Percentiles rank a stretch among this genome's conserved stretches.
Conservation (phyloP, 2,888 invertebrate species). For the Nemoura dubitans region DNA sequence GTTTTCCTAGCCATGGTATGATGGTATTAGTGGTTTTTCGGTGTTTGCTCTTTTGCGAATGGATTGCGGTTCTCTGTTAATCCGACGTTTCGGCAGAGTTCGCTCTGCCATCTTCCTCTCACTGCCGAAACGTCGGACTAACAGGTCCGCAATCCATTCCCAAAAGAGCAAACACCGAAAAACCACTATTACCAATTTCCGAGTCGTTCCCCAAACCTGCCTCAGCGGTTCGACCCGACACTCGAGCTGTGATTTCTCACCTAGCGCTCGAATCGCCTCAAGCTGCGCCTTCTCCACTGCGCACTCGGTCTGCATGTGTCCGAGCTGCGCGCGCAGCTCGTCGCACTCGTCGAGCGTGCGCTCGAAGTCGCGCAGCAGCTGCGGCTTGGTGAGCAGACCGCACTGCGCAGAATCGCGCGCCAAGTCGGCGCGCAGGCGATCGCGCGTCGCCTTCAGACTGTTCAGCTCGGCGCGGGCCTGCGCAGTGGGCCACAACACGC, state of each 20-base stretch:
- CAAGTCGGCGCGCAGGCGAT: not conserved
- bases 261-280: not conserved
- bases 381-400: constrained; percentile 34
- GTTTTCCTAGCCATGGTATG: too few relatives aligned
- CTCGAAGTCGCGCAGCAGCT: constrained; percentile 37
- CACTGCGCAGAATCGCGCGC: not conserved
- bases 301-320: constrained; percentile 38
- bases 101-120: too few relatives aligned
- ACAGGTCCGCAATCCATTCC: too few relatives aligned
- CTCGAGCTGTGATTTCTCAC: not conserved
- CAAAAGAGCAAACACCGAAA: too few relatives aligned
- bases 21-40: too few relatives aligned
- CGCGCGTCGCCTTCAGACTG: not conserved
- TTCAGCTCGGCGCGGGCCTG: constrained; percentile 12
- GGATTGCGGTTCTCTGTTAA: too few relatives aligned
- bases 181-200: too few relatives aligned
- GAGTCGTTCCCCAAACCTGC: too few relatives aligned
- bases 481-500: constrained; percentile 48
- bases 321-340: constrained; percentile 52
- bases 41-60: too few relatives aligned
- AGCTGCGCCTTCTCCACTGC: not conserved
- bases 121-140: too few relatives aligned
- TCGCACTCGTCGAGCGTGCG: constrained; percentile 56
- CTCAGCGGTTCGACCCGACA: too few relatives aligned
- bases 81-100: too few relatives aligned